Evolutionary conservation across 2,888 invertebrate species (phyloP).

Genomic region (Cantharis flavilabris): DNA sequence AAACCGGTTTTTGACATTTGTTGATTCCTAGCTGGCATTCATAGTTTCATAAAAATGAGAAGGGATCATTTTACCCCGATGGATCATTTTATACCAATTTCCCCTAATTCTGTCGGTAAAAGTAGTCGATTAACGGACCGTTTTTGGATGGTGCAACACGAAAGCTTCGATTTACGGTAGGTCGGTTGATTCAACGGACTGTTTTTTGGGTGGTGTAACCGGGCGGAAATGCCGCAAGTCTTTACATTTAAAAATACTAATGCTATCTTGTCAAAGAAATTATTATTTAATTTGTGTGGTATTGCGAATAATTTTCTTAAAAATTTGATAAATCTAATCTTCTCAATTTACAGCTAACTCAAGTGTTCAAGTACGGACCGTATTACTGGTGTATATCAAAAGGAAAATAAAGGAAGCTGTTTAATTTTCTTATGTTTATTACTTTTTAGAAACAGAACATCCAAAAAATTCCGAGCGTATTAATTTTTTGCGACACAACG

Average conservation of each 20-base stretch:
- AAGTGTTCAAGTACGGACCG: background rate
- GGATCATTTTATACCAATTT: no score
- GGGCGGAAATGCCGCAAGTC: no score
- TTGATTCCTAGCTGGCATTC: no score
- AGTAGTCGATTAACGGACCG: no score
- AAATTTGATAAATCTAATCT: background rate
- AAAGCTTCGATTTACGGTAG: no score
- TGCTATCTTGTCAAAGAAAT: background rate
- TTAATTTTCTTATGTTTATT: background rate
- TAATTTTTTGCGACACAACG: background rate
- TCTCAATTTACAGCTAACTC: background rate
- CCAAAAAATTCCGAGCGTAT: background rate
- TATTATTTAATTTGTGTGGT: background rate
- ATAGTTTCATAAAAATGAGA: no score
- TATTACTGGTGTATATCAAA: background rate
- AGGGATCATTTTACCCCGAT: no score
- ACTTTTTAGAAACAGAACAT: background rate
- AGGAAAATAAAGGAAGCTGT: background rate
- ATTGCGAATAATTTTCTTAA: background rate
- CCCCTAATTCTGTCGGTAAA: no score
- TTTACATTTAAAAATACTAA: background rate
- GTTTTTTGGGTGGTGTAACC: no score
- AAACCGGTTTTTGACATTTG: no score
- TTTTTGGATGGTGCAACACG: no score
- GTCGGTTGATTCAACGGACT: no score